A percentile compares a stretch with the other conserved stretches of the same genome.
Conservation (phyloP, 2,888 invertebrate species). For the Pristionchus fissidentatus region DNA sequence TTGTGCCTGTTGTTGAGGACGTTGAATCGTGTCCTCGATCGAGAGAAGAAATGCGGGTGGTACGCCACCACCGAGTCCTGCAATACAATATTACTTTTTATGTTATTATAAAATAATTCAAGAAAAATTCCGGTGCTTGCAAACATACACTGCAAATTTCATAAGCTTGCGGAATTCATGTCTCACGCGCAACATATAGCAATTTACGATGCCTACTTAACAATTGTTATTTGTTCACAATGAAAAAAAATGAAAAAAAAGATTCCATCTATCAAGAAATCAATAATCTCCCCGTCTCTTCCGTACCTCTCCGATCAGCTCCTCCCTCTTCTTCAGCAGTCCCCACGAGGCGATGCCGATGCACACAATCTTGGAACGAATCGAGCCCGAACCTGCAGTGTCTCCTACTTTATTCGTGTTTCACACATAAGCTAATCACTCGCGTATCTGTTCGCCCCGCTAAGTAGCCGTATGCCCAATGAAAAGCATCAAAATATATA, state of each 20-base stretch:
- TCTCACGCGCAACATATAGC: background rate
- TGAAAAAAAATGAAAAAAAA: background rate
- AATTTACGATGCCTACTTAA: too few species aligned
- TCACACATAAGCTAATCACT: background rate
- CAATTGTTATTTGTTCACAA: too few species aligned
- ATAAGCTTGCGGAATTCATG: too few species aligned
- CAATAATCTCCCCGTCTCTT: background rate
- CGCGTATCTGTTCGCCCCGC: background rate
- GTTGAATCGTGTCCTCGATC: slow-evolving; percentile 62
- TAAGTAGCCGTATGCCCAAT: background rate
- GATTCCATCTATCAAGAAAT: background rate
- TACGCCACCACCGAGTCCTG: slow-evolving; percentile 69
- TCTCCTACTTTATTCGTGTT: background rate
- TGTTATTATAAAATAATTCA: background rate
- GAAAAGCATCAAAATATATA: background rate
- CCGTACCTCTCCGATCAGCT: slow-evolving; percentile 64
- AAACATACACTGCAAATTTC: too few species aligned
- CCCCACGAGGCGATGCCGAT: slow-evolving; percentile 99
- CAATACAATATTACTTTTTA: slow-evolving; percentile 17
- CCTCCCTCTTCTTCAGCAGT: slow-evolving; percentile 81
- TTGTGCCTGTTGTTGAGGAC: slow-evolving; percentile 93
- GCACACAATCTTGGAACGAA: slow-evolving; percentile 83
- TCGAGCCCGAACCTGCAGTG: slow-evolving; percentile 57
- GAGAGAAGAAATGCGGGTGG: slow-evolving; percentile 66
- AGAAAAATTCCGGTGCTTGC: background rate